A percentile compares a stretch with the other conserved stretches of the same genome.
phyloP scores from a whole-genome alignment of 2,113 vertebrate species.

The Mesocricetus auratus region DNA sequence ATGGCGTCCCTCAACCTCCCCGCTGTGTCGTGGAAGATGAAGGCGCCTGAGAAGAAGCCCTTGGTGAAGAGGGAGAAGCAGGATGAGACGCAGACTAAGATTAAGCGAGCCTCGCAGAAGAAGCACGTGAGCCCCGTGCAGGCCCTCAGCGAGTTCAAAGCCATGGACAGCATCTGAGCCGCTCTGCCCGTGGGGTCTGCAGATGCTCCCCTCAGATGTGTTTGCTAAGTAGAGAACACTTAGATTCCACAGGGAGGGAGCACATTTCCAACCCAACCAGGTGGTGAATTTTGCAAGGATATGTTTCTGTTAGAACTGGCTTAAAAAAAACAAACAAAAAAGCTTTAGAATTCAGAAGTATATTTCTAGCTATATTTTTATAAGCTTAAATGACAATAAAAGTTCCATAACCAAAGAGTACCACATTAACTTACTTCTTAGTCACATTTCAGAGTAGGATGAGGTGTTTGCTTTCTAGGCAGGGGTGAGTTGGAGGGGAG shows the following conservation, averaged over 20 bases:
- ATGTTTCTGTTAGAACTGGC: constrained; percentile 73
- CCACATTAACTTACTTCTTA: constrained; percentile 60
- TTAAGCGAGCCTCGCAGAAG: constrained; percentile 98
- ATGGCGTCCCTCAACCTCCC: constrained; percentile 99
- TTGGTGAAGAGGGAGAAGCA: constrained; percentile 99
- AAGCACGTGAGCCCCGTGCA: constrained; percentile 97
- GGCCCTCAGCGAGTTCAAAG: constrained; percentile 98
- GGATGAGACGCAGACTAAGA: constrained; percentile 95
- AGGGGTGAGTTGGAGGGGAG: neutral
- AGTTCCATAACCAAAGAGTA: constrained; percentile 85
- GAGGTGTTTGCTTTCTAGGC: neutral
- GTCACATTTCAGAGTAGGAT: constrained; percentile 70
- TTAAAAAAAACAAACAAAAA: constrained; percentile 3
- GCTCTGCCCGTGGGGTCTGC: neutral
- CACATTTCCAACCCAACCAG: constrained; percentile 63
- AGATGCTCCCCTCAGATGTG: constrained; percentile 75
- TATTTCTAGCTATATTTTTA: constrained; percentile 83
- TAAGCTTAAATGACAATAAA: constrained; percentile 77
- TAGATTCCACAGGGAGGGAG: constrained; percentile 67
- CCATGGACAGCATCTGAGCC: constrained; percentile 97
- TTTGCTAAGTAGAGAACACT: constrained; percentile 86
- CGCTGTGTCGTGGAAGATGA: constrained; percentile 98
- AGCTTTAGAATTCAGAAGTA: constrained; percentile 82
- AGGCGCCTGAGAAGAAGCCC: constrained; percentile 99
- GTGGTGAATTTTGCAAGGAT: constrained; percentile 71